A percentile compares a stretch with the other conserved stretches of the same genome.
These are phyloP conservation scores for Sardina pilchardus DNA, from an alignment of 2,113 vertebrate genomes.

Conservation along the genomic window DNA sequence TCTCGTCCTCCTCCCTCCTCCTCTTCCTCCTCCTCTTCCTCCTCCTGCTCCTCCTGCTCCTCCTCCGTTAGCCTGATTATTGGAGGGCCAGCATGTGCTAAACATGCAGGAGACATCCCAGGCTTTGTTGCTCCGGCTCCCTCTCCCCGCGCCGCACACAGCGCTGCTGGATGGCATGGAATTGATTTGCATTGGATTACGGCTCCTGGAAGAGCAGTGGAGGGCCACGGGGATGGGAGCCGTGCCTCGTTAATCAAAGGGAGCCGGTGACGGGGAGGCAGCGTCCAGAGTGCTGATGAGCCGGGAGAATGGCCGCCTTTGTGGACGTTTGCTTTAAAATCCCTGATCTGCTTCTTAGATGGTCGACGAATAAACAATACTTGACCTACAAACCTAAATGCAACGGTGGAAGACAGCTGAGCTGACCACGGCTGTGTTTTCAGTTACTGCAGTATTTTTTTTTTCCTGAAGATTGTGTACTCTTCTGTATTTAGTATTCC, in stretches of 20 bases:
- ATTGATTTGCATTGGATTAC: constrained; percentile 17
- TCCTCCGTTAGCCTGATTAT: not conserved
- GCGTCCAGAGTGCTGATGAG: constrained; percentile 16
- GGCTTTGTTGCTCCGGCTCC: not conserved
- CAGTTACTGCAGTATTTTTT: not conserved
- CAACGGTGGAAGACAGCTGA: not conserved
- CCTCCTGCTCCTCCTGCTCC: not conserved
- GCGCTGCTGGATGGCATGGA: constrained; percentile 12
- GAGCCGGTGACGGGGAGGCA: not conserved
- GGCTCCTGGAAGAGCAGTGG: not conserved
- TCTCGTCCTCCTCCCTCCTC: not conserved
- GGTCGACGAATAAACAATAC: not conserved
- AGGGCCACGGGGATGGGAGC: constrained; percentile 10
- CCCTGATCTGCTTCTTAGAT: not conserved
- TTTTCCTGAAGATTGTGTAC: not conserved
- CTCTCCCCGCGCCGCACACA: not conserved
- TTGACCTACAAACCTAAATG: constrained; percentile 13
- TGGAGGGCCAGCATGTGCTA: not conserved
- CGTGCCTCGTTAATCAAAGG: constrained; percentile 16
- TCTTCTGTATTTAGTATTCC: not conserved
- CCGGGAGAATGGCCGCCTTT: not conserved
- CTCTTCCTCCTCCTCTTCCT: not conserved
- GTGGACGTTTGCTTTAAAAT: not conserved
- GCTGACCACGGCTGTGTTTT: not conserved
- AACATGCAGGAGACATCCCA: constrained; percentile 18